These are phyloP conservation scores for Abscondita cerata DNA, from an alignment of 2,888 invertebrate genomes.

Conservation along the genomic window DNA sequence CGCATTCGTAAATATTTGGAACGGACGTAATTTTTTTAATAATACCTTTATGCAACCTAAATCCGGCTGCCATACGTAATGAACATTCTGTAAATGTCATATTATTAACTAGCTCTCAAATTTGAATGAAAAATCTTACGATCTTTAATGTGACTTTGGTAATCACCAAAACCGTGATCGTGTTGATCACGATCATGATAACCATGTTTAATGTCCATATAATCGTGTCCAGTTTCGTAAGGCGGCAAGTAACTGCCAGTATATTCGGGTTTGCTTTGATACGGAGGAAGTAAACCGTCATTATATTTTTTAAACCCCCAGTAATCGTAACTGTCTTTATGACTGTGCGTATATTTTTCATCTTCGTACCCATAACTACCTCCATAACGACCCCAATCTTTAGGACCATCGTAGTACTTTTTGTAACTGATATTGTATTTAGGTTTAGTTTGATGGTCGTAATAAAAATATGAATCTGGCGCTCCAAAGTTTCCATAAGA, in stretches of 20 bases:
- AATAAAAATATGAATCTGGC: slow-evolving; percentile 31
- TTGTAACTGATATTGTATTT: slow-evolving; percentile 33
- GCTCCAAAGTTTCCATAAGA: slow-evolving; percentile 61
- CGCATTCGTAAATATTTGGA: slow-evolving; percentile 77
- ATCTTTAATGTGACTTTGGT: slow-evolving; percentile 50
- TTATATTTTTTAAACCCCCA: slow-evolving; percentile 46
- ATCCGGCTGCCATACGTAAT: slow-evolving; percentile 75
- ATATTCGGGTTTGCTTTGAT: slow-evolving; percentile 16
- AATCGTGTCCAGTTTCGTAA: slow-evolving; percentile 17
- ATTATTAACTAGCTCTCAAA: not conserved
- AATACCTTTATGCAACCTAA: slow-evolving; percentile 72
- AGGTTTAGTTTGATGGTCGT: slow-evolving; percentile 24
- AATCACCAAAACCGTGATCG: slow-evolving; percentile 41
- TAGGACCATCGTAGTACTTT: slow-evolving; percentile 41
- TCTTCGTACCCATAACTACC: slow-evolving; percentile 45
- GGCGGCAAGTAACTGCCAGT: slow-evolving; percentile 22
- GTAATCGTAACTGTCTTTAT: slow-evolving; percentile 46
- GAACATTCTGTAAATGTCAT: slow-evolving; percentile 72
- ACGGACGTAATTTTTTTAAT: slow-evolving; percentile 71
- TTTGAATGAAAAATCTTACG: slow-evolving; percentile 42
- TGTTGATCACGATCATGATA: slow-evolving; percentile 19
- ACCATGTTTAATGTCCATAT: slow-evolving; percentile 18
- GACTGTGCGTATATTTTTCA: slow-evolving; percentile 39
- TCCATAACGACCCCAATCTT: slow-evolving; percentile 55
- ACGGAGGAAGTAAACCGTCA: slow-evolving; percentile 16